Percentiles rank a stretch among this genome's conserved stretches.
Conservation (phyloP, 2,797 vertebrate genomes). For the Rhabdomys pumilio region DNA sequence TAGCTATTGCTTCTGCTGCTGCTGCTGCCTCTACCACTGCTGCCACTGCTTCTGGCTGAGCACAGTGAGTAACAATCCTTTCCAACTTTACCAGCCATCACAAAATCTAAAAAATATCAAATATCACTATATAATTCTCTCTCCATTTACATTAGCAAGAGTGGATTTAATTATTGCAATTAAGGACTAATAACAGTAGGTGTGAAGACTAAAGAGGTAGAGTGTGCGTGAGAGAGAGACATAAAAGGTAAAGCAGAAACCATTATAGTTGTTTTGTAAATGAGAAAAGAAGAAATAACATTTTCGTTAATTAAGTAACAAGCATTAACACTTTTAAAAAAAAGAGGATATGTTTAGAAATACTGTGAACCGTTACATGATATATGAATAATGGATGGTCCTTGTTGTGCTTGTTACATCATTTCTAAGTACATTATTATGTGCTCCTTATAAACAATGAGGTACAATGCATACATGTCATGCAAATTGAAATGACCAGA, state of each 20-base stretch:
- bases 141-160: background rate
- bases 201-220: background rate
- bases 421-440: background rate
- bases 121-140: background rate
- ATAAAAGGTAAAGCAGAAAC: background rate
- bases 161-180: background rate
- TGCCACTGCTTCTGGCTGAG: background rate
- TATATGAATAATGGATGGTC: background rate
- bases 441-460: conserved; percentile 17
- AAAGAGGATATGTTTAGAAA: background rate
- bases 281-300: background rate
- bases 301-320: background rate
- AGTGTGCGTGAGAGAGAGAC: background rate
- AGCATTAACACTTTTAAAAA: background rate
- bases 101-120: background rate
- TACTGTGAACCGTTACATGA: background rate
- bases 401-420: background rate
- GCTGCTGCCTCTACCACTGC: background rate
- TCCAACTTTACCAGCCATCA: background rate
- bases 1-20: background rate
- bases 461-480: background rate
- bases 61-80: background rate
- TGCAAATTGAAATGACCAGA: background rate
- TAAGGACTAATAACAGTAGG: background rate
- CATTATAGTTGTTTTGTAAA: background rate